These are phyloP conservation scores for Pteria penguin DNA, from an alignment of 2,888 invertebrate species.

Conservation along the genomic window DNA sequence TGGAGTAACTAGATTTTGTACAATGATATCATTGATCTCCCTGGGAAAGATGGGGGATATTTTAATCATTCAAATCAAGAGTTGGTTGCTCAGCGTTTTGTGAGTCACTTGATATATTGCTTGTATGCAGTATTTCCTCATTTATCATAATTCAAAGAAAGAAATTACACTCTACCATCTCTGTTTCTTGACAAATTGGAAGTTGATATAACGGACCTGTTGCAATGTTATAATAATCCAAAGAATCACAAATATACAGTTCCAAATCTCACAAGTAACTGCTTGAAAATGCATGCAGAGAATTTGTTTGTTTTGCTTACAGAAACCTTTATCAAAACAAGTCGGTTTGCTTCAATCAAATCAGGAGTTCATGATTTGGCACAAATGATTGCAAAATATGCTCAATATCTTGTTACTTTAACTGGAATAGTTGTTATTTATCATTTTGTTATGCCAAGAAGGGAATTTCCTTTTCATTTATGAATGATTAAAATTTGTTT, in stretches of 20 bases:
- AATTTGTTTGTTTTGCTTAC: neutral
- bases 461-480: too few relatives aligned
- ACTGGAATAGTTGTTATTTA: too few relatives aligned
- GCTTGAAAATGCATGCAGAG: neutral
- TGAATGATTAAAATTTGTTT: too few relatives aligned
- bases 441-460: too few relatives aligned
- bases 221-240: neutral
- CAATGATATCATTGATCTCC: neutral
- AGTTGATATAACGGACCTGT: too few relatives aligned
- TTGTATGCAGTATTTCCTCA: too few relatives aligned
- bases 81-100: neutral
- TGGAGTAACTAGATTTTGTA: conserved; percentile 6
- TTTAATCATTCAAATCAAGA: neutral
- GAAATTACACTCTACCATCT: too few relatives aligned
- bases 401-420: neutral
- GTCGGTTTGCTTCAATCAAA: neutral
- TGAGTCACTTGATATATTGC: too few relatives aligned
- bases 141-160: too few relatives aligned
- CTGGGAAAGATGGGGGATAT: conserved; percentile 6
- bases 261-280: neutral
- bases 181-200: too few relatives aligned
- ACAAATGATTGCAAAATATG: neutral
- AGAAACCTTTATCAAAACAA: neutral
- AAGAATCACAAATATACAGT: neutral
- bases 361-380: neutral